Evolutionary conservation across 2,797 vertebrate species (phyloP), one percentile per base, ranked within the genome.

Genomic region (Huso huso): DNA sequence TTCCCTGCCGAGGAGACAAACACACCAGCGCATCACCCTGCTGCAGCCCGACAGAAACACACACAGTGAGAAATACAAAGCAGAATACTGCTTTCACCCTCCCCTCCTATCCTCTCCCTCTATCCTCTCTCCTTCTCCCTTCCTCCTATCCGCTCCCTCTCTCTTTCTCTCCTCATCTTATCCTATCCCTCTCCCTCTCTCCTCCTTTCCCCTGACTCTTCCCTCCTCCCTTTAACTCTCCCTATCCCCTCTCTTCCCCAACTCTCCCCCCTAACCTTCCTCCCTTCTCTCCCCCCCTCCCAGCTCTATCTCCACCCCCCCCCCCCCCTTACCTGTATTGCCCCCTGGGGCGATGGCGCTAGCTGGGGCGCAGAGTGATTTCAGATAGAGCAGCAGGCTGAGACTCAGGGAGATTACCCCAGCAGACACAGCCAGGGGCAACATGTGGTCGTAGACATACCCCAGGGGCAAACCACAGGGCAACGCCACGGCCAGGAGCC

Each of bases 371-470:
- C 81, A 75, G 64, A 92, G 89, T 10, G 94, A 91, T 69, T 88
- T 87, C 59, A 89, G 49, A 69, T 94, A 95, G 63, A 97, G 92
- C 70, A 91, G 87, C 77, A 91, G 4, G 62, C 93, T 92, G 70
- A 95, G 79, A 63, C 88, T 63, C 71, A 92, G 90, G 4, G 91
- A 87, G 23, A 77, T 62, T 1, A 81, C 75, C 11, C 83, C 82
- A 6, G 91, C 83, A 1, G 84, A 85, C 8, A 79, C 82, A 0
- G 93, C 92, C 75, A 97, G 76, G 48, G 93, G 89, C 77, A 93
- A 57, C 69, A 93, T 79, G 72, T 93, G 81, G 66, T 93, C 90
- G 52, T 90, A 84, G 57, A 95, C 80, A 53, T 67, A 77, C 2
- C 85, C 86, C 61, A 95, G 76, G 59, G 88, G 92, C 77, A 91